Evolutionary conservation across 2,888 invertebrate genomes (phyloP), one percentile per base, ranked within the genome.

Genomic region (Leptopilina myrica): DNA sequence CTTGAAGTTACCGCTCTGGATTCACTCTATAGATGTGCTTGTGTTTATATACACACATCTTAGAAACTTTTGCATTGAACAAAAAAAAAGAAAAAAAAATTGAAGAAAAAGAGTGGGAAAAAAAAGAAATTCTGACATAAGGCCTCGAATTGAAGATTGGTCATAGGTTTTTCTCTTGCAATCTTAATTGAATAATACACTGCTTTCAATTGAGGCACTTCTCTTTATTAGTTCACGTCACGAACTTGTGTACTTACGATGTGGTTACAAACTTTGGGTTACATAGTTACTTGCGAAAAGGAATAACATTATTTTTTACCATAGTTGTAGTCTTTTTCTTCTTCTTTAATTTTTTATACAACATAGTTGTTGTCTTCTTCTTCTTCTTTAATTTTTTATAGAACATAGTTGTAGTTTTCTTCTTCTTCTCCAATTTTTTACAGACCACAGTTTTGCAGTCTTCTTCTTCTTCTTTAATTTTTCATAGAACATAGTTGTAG

Each of bases 1-100:
- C 73, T 73, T 73, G 69, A 56, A 69, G 69, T 69, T 69, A 53
- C 56, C 56, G 56, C 73, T 56, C 73, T 56, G 73, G 56, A 53
- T 33, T 14, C 56, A 73, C 33, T 33, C 4, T 33, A 53, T 20
- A 20, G 20, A 20, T 33, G 56, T 14, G 26, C 53, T 53, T 26
- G 15, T 59, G 15, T 59, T 7, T 59, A 59, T 49, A 49, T 49
- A 49, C 11, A 49, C 11, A 67, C 43, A 20, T 53, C 53, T 53
- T 8, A 56, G 56, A 53, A 67, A 53, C 26, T 14, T 73, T 56
- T 73, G 56, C 56, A 73, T 56, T 56, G 33, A 20, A 20, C 33
- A 33, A 33, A 33, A 1, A 33, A 1, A 33, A 33, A 26, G 26
- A n/a, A n/a, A n/a, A n/a, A 20, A 20, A 20, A 20, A 20, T 1